A percentile compares a stretch with the other conserved stretches of the same genome.
Conservation (phyloP, 1,140 invertebrate species). For the Magallana angulata region DNA sequence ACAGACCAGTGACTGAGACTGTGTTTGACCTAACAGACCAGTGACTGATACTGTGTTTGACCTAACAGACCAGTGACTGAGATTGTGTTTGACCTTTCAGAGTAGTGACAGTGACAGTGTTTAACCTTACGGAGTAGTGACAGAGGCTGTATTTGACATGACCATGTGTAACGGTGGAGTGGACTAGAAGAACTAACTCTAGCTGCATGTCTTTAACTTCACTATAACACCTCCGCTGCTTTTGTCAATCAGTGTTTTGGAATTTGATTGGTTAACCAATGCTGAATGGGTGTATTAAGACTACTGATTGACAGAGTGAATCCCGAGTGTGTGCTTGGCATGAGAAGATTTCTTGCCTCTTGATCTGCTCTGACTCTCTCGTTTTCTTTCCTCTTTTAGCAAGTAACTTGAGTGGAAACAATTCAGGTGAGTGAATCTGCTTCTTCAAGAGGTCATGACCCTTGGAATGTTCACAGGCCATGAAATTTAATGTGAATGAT, state of each 20-base stretch:
- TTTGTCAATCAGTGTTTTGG: not conserved
- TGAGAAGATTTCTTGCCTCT: not conserved
- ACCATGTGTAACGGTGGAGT: no score
- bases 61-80: no score
- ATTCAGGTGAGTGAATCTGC: conserved; percentile 43
- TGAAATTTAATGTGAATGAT: conserved; percentile 13
- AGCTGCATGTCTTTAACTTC: conserved; percentile 10
- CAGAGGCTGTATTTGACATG: no score
- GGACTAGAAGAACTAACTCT: not conserved
- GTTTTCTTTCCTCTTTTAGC: conserved; percentile 53
- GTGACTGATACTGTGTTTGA: no score
- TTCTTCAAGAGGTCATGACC: conserved; percentile 16
- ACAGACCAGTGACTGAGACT: no score
- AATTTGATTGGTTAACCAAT: not conserved
- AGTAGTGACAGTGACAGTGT: no score
- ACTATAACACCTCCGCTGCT: not conserved
- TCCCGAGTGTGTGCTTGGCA: conserved; percentile 9
- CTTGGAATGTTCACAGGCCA: not conserved
- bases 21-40: no score
- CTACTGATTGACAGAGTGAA: conserved; percentile 3
- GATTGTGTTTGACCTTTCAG: no score
- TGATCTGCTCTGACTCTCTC: conserved; percentile 40
- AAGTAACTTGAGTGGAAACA: conserved; percentile 54
- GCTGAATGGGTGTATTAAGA: not conserved
- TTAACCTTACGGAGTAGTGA: no score